These are phyloP conservation scores for human (Homo sapiens) DNA, from an alignment of 2,113 vertebrate species.

Conservation along the genomic window DNA sequence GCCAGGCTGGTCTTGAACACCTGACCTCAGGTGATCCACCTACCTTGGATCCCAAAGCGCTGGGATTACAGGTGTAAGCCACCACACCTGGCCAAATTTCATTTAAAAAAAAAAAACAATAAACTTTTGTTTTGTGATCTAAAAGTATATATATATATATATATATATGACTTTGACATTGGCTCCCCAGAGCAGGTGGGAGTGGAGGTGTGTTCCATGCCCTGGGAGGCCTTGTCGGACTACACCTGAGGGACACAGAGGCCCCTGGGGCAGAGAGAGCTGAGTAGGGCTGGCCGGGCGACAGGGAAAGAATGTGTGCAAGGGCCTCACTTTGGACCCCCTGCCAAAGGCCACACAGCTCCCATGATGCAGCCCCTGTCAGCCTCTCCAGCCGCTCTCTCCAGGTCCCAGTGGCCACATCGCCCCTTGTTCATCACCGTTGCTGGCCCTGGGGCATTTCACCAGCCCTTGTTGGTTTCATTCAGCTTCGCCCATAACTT, in stretches of 20 bases:
- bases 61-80: too few species aligned
- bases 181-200: background rate
- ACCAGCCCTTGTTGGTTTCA: background rate
- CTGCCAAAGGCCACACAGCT: background rate
- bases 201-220: rapidly evolving
- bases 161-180: background rate
- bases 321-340: background rate
- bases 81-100: too few species aligned
- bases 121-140: background rate
- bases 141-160: background rate
- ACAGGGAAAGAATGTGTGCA: too few species aligned
- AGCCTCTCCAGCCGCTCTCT: background rate
- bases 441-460: background rate
- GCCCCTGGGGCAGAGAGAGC: background rate
- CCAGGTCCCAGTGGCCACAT: background rate
- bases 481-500: background rate
- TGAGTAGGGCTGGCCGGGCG: too few species aligned
- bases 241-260: background rate
- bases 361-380: background rate
- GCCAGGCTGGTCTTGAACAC: too few species aligned
- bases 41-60: too few species aligned
- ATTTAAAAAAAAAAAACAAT: background rate
- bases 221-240: background rate
- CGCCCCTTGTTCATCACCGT: background rate
- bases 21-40: too few species aligned